Conservation (phyloP, 2,888 invertebrate species). For the Scaeva pyrastri region DNA sequence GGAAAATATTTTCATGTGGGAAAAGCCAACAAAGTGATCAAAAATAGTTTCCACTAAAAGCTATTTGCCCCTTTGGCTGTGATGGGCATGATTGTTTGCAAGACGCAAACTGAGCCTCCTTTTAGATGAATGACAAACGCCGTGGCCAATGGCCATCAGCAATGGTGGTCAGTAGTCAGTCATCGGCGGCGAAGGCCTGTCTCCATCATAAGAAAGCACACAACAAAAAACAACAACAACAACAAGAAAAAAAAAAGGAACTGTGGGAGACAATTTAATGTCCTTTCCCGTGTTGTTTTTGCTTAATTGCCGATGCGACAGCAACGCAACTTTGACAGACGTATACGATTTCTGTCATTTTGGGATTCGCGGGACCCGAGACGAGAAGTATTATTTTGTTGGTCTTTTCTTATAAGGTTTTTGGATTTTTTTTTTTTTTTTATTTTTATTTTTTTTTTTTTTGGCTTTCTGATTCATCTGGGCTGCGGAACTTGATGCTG, state of each 20-base stretch:
- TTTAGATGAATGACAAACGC: constrained; percentile 39
- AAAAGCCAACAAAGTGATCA: constrained; percentile 71
- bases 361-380: constrained; percentile 52
- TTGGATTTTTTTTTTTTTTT: no score
- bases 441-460: constrained; percentile 27
- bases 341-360: constrained; percentile 73
- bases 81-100: constrained; percentile 60
- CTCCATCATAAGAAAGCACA: constrained; percentile 54
- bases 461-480: constrained; percentile 29
- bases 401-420: constrained; percentile 13
- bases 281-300: constrained; percentile 77
- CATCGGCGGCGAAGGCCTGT: constrained; percentile 25
- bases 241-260: constrained; percentile 54
- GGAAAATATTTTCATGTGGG: constrained; percentile 52
- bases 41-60: constrained; percentile 71
- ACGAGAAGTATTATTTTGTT: not conserved
- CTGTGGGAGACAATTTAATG: constrained; percentile 78
- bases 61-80: constrained; percentile 64
- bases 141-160: constrained; percentile 34
- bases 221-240: constrained; percentile 14
- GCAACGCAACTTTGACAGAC: constrained; percentile 73
- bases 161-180: constrained; percentile 38
- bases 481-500: constrained; percentile 18
- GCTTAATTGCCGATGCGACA: constrained; percentile 76
- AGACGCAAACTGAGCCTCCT: constrained; percentile 64